phyloP scores from a whole-genome alignment of 2,797 vertebrate species.

The Hozukius guyotensis region DNA sequence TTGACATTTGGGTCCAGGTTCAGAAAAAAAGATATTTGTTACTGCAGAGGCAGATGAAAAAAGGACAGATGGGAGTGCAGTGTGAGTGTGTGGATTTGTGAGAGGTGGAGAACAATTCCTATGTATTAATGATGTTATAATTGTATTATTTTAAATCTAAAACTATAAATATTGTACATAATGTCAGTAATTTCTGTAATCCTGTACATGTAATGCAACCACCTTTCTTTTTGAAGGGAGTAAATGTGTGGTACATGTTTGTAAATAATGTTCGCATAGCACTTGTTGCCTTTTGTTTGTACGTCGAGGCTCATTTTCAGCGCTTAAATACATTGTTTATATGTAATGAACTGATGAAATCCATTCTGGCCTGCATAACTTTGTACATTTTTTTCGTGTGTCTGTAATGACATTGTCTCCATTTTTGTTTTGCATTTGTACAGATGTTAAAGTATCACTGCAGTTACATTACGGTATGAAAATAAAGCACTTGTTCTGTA shows the following conservation, averaged over 20 bases:
- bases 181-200: conserved; percentile 89
- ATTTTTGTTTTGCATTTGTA: conserved; percentile 92
- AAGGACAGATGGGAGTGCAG: conserved; percentile 57
- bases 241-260: conserved; percentile 91
- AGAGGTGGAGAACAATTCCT: conserved; percentile 68
- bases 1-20: conserved; percentile 33
- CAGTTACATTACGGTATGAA: conserved; percentile 92
- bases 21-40: conserved; percentile 52
- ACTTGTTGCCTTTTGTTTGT: conserved; percentile 89
- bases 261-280: conserved; percentile 88
- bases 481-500: conserved; percentile 99
- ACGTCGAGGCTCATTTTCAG: conserved; percentile 86
- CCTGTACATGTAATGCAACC: conserved; percentile 94
- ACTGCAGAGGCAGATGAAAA: conserved; percentile 51
- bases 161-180: conserved; percentile 89
- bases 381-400: conserved; percentile 92
- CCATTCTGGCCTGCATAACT: conserved; percentile 88
- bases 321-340: conserved; percentile 89
- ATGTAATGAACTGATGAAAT: conserved; percentile 88
- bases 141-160: conserved; percentile 83
- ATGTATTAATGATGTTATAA: conserved; percentile 76
- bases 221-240: conserved; percentile 96
- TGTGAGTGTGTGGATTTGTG: conserved; percentile 52
- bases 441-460: conserved; percentile 97
- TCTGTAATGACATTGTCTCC: conserved; percentile 89